These are phyloP conservation scores for Halcyon malimbica DNA, from an alignment of 2,113 vertebrate genomes.

Conservation along the genomic window DNA sequence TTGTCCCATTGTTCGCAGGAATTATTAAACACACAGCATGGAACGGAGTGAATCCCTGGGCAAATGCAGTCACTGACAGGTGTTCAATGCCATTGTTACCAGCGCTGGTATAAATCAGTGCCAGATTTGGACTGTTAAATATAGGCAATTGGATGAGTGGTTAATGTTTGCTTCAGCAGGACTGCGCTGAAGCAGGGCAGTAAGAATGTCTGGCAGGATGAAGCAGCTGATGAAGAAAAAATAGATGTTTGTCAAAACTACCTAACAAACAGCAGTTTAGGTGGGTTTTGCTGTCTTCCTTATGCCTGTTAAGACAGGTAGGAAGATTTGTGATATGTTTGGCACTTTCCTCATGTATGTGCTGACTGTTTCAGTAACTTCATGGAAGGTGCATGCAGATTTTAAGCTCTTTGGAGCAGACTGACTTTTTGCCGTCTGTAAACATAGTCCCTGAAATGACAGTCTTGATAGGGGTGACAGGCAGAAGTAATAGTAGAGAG, in stretches of 20 bases:
- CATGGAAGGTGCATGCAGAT: not conserved
- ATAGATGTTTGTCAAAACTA: not conserved
- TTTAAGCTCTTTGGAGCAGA: not conserved
- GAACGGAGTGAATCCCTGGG: slow-evolving; percentile 36
- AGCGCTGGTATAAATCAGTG: not conserved
- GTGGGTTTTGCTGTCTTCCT: not conserved
- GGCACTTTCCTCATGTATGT: not conserved
- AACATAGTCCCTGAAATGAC: not conserved
- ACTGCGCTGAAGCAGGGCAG: not conserved
- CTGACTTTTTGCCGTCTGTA: not conserved
- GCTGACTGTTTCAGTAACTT: not conserved
- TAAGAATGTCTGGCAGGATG: not conserved
- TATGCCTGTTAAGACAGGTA: not conserved
- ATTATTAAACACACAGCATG: not conserved
- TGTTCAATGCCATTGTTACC: slow-evolving; percentile 52
- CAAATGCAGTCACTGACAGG: slow-evolving; percentile 43
- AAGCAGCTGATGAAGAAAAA: not conserved
- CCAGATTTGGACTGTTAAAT: slow-evolving; percentile 37
- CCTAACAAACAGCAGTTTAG: not conserved
- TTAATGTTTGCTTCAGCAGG: not conserved
- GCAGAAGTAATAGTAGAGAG: not conserved
- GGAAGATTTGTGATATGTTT: not conserved
- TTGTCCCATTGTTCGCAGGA: slow-evolving; percentile 16
- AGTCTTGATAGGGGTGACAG: not conserved
- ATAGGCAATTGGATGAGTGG: not conserved